A percentile compares a stretch with the other conserved stretches of the same genome.
phyloP scores from a whole-genome alignment of 2,888 invertebrate species.

The Pseudeuparius sepicola region DNA sequence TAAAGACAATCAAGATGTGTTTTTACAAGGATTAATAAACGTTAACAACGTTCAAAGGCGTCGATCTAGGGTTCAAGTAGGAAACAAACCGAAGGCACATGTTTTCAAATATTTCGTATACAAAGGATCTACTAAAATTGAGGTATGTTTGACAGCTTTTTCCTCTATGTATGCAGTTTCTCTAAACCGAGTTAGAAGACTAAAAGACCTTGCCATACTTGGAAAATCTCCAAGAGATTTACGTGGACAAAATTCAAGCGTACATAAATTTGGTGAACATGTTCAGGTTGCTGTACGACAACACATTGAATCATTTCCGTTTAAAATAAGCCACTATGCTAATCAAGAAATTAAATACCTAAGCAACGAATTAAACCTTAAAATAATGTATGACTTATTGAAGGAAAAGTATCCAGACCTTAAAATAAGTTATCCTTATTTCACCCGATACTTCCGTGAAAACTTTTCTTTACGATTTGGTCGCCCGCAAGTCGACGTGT shows the following conservation, averaged over 20 bases:
- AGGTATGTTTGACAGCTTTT: slow-evolving; percentile 5
- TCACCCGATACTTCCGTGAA: slow-evolving; percentile 1
- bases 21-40: too few relatives aligned
- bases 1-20: slow-evolving; percentile 4
- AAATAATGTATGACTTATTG: slow-evolving; percentile 5
- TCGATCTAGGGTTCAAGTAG: not conserved
- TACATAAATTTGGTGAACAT: slow-evolving; percentile 4
- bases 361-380: not conserved
- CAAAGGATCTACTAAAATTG: slow-evolving; percentile 2
- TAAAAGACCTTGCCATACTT: slow-evolving; percentile 4
- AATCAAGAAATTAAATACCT: slow-evolving; percentile 5
- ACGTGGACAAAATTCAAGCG: slow-evolving; percentile 4
- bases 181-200: slow-evolving; percentile 4
- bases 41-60: not conserved
- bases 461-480: slow-evolving; percentile 4
- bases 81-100: slow-evolving; percentile 4
- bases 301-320: slow-evolving; percentile 1
- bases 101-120: slow-evolving; percentile 1
- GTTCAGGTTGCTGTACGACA: slow-evolving; percentile 6
- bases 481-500: too few relatives aligned
- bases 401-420: not conserved
- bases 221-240: slow-evolving; percentile 7
- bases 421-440: not conserved
- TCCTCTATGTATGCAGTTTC: not conserved
- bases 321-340: slow-evolving; percentile 4